Conservation (phyloP, 2,888 invertebrate genomes). For the Ectobius pallidus region DNA sequence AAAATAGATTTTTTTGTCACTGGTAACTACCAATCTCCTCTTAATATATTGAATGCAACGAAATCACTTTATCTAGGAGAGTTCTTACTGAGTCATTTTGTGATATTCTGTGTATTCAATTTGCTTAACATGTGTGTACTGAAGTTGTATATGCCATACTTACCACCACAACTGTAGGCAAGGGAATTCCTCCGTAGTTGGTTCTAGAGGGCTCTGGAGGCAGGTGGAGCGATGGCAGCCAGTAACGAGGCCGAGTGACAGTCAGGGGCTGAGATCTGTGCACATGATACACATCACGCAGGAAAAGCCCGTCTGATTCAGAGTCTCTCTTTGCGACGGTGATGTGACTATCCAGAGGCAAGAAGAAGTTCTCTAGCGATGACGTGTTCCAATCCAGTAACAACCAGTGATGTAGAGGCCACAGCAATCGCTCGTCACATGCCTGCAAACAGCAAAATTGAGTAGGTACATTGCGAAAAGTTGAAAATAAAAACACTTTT, state of each 20-base stretch:
- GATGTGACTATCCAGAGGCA: slow-evolving; percentile 1
- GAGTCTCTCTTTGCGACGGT: neutral
- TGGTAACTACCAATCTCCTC: too few relatives aligned
- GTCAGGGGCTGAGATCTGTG: neutral
- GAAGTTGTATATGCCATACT: too few relatives aligned
- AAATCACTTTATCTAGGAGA: too few relatives aligned
- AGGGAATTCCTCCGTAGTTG: neutral
- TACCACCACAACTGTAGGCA: slow-evolving; percentile 7
- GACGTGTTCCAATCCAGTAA: neutral
- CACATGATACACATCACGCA: slow-evolving; percentile 3
- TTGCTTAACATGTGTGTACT: too few relatives aligned
- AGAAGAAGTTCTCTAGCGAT: neutral
- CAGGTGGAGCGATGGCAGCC: neutral
- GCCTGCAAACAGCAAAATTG: neutral
- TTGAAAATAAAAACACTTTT: too few relatives aligned
- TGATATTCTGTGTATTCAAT: too few relatives aligned
- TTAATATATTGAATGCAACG: too few relatives aligned
- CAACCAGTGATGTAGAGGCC: neutral
- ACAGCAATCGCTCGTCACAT: neutral
- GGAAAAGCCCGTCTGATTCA: neutral
- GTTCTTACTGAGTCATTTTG: too few relatives aligned
- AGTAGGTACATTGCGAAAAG: too few relatives aligned
- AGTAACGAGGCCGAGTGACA: neutral
- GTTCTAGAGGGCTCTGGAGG: neutral
- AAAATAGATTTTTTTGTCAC: too few relatives aligned